phyloP scores from a whole-genome alignment of 1,140 invertebrate species.

The Condylostylus longicornis region DNA sequence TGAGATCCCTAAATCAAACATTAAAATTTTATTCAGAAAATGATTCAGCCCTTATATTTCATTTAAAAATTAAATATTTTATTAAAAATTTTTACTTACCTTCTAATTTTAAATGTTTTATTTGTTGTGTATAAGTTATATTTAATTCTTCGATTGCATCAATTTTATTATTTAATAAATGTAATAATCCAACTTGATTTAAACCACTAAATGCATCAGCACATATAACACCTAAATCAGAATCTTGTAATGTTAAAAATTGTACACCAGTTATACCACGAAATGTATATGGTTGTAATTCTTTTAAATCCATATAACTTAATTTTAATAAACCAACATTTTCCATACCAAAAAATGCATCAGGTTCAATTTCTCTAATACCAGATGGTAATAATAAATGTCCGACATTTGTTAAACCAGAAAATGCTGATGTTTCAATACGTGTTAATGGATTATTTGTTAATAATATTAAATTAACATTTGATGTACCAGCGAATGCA shows the following conservation, averaged over 20 bases:
- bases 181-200: conserved; percentile 47
- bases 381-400: conserved; percentile 60
- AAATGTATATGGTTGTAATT: conserved; percentile 53
- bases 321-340: conserved; percentile 59
- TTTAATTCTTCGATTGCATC: conserved; percentile 58
- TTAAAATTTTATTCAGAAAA: too few relatives aligned
- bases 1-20: too few relatives aligned
- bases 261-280: conserved; percentile 57
- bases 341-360: conserved; percentile 65
- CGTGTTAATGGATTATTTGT: conserved; percentile 60
- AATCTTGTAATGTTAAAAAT: conserved; percentile 57
- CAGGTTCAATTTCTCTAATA: conserved; percentile 53
- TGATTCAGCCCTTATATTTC: too few relatives aligned
- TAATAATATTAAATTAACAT: conserved; percentile 56
- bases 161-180: conserved; percentile 69
- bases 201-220: conserved; percentile 57
- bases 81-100: too few relatives aligned
- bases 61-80: too few relatives aligned
- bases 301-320: conserved; percentile 63
- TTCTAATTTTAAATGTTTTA: conserved; percentile 51
- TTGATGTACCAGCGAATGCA: conserved; percentile 68
- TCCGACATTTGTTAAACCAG: conserved; percentile 61
- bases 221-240: conserved; percentile 57
- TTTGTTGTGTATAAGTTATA: conserved; percentile 47
- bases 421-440: conserved; percentile 60